These are phyloP conservation scores for Leptestheria dahalacensis DNA, from an alignment of 1,140 invertebrate genomes.

Conservation along the genomic window DNA sequence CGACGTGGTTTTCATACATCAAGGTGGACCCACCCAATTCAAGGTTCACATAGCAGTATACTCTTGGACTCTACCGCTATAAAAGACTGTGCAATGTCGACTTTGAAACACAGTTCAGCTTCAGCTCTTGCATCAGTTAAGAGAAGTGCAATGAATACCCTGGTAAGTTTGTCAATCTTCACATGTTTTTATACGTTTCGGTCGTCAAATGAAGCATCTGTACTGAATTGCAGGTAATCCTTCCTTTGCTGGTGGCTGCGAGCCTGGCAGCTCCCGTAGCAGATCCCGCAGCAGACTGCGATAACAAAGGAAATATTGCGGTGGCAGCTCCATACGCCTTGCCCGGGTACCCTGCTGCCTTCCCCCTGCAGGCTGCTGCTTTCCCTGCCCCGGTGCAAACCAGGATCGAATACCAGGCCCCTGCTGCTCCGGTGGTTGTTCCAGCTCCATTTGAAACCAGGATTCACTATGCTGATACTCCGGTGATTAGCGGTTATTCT, in stretches of 20 bases:
- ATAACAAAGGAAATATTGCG: background rate
- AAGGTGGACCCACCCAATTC: too few relatives aligned
- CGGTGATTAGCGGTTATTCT: conserved; percentile 32
- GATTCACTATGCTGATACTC: conserved; percentile 26
- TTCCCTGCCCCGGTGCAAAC: background rate
- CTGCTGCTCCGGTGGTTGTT: background rate
- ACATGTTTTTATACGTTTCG: background rate
- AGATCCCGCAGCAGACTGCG: background rate
- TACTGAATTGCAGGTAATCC: background rate
- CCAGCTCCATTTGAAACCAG: conserved; percentile 24
- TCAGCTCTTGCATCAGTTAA: background rate
- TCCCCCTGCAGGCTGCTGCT: background rate
- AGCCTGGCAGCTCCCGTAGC: background rate
- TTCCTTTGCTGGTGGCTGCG: background rate
- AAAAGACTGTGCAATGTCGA: too few relatives aligned
- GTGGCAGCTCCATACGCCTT: background rate
- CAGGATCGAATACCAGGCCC: background rate
- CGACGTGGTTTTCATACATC: too few relatives aligned
- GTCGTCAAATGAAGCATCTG: background rate
- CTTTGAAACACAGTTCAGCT: too few relatives aligned
- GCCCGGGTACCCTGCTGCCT: background rate
- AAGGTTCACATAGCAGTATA: too few relatives aligned
- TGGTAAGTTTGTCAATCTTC: background rate
- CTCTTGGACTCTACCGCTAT: too few relatives aligned
- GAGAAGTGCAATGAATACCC: background rate